Evolutionary conservation across 2,113 vertebrate species (phyloP), one percentile per base, ranked within the genome.

Genomic region (Cyanoramphus novaezelandiae): DNA sequence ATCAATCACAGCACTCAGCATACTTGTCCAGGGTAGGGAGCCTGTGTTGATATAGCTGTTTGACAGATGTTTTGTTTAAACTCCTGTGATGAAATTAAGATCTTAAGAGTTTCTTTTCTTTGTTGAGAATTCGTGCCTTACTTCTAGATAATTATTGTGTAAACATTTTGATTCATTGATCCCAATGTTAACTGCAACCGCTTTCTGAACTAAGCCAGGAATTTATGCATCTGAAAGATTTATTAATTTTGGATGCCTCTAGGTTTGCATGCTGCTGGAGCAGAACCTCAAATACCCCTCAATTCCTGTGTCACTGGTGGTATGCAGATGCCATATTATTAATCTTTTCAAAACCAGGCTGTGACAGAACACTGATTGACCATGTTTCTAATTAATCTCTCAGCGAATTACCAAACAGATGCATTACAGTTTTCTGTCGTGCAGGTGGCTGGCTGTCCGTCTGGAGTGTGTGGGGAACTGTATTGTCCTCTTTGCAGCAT

Each of bases 391-490:
- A 15, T 67, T 59, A 59, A 20, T 59, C 10, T n/a, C 11, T 60
- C 53, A 25, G 19, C 47, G 29, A 31, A 37, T 23, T 11, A 10
- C 37, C 24, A 5, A n/a, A 47, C 47, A 4, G 47, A 6, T 46
- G 33, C 14, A 6, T 64, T 21, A 19, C 10, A 1, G 46, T 24
- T 80, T 8, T 69, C 43, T 65, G 62, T 53, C 27, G 17, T 10
- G 27, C 89, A 99, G 99, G 96, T 99, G 99, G 99, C 96, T 99
- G 80, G 99, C 99, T 0, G 91, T 99, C 39, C 98, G 99, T 18
- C 97, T 99, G 95, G 99, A 99, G 97, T 99, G 93, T 2, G 99
- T 99, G 12, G 99, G 99, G 65, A 99, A 99, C 97, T 98, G 98
- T 82, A 98, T 99, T 1, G 99, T 99, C 64, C 97, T 98, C 11